Evolutionary conservation across 1,140 invertebrate genomes (phyloP).

Genomic region (Marisa cornuarietis): DNA sequence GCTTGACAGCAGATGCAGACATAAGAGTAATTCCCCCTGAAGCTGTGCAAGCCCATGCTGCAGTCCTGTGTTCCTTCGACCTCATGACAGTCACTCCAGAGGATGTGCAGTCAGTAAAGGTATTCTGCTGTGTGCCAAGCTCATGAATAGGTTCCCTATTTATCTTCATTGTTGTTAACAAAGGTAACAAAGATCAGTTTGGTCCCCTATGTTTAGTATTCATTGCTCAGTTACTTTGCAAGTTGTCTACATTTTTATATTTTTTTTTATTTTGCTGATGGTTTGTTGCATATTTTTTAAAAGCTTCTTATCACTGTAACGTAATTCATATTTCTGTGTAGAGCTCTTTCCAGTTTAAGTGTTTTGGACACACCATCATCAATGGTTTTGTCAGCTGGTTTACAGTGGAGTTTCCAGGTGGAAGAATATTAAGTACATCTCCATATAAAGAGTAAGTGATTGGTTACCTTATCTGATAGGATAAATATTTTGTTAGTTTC

Average conservation of each 20-base stretch:
- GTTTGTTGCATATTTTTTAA: not conserved
- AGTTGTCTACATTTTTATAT: no score
- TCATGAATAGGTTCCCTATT: no score
- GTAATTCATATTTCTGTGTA: slow-evolving; percentile 1
- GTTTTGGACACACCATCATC: slow-evolving; percentile 24
- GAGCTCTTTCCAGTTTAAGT: slow-evolving; percentile 25
- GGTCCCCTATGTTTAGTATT: no score
- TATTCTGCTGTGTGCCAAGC: not conserved
- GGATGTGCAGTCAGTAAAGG: slow-evolving; percentile 46
- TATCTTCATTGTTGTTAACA: not conserved
- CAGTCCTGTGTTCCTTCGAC: slow-evolving; percentile 42
- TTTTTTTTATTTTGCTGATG: no score
- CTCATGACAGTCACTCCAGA: slow-evolving; percentile 35
- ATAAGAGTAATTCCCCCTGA: slow-evolving; percentile 42
- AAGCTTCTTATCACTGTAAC: not conserved
- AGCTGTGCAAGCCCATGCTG: slow-evolving; percentile 38
- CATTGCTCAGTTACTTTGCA: no score
- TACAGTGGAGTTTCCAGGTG: slow-evolving; percentile 50
- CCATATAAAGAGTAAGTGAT: slow-evolving; percentile 27
- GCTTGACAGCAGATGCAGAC: slow-evolving; percentile 7
- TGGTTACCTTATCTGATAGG: no score
- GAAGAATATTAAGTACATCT: slow-evolving; percentile 21
- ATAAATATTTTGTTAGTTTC: no score
- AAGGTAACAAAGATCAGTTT: not conserved
- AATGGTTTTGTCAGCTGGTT: slow-evolving; percentile 60